Conservation (phyloP, 2,888 invertebrate genomes). For the Hirtodrosophila cameraria region DNA sequence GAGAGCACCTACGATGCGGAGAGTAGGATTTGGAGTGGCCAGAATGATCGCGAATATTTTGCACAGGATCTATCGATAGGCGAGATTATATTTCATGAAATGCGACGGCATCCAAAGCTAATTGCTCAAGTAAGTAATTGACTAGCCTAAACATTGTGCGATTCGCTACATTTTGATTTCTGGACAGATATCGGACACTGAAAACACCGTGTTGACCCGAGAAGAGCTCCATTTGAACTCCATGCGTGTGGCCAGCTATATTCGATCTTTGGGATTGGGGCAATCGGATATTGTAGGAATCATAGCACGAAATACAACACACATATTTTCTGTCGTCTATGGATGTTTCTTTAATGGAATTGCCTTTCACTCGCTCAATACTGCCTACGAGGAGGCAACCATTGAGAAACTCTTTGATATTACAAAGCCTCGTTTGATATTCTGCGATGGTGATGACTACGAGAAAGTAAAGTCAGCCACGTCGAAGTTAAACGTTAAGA, state of each 20-base stretch:
- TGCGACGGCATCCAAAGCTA: constrained; percentile 55
- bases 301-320: constrained; percentile 69
- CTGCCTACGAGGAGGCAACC: constrained; percentile 50
- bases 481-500: constrained; percentile 21
- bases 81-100: constrained; percentile 52
- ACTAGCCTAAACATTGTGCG: neutral
- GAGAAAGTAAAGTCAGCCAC: constrained; percentile 47
- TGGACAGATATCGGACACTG: constrained; percentile 64
- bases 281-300: constrained; percentile 74
- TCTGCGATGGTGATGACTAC: constrained; percentile 66
- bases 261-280: constrained; percentile 50
- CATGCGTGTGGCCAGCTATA: constrained; percentile 62
- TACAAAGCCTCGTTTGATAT: constrained; percentile 64
- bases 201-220: constrained; percentile 51
- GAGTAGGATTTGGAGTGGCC: constrained; percentile 59
- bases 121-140: constrained; percentile 46
- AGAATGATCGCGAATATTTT: constrained; percentile 28
- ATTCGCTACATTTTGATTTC: neutral
- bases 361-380: constrained; percentile 66
- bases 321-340: constrained; percentile 64
- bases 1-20: constrained; percentile 44
- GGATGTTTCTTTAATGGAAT: constrained; percentile 74
- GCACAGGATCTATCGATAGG: constrained; percentile 64
- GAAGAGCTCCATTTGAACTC: constrained; percentile 53
- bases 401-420: constrained; percentile 53